Conservation (phyloP, 2,888 invertebrate genomes). For the Colostygia pectinataria region DNA sequence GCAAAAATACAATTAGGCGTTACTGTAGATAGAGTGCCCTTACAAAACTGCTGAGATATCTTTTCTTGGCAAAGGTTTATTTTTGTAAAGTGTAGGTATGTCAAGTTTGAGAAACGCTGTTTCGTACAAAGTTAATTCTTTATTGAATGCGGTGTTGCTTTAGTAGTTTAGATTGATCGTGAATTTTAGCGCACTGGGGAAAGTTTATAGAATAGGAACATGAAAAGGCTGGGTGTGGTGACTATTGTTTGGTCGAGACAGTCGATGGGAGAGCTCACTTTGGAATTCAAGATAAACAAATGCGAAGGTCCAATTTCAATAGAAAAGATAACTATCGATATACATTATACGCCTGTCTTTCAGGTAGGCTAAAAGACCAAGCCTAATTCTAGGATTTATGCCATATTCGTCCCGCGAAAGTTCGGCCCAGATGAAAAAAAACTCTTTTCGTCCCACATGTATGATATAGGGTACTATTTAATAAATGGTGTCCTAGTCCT, state of each 20-base stretch:
- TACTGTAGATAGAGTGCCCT: too few relatives aligned
- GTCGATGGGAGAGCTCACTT: conserved; percentile 22
- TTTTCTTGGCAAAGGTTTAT: too few relatives aligned
- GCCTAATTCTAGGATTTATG: too few relatives aligned
- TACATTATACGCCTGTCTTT: conserved; percentile 11
- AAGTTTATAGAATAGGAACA: conserved; percentile 15
- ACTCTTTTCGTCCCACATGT: too few relatives aligned
- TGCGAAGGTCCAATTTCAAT: conserved; percentile 23
- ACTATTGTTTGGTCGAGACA: conserved; percentile 19
- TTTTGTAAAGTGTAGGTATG: conserved; percentile 9
- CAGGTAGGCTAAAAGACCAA: background rate
- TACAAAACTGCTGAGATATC: too few relatives aligned
- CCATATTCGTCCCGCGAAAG: too few relatives aligned
- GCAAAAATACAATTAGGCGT: too few relatives aligned
- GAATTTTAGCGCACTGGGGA: conserved; percentile 16
- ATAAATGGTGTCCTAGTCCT: too few relatives aligned
- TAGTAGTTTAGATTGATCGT: conserved; percentile 20
- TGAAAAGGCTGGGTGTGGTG: conserved; percentile 15
- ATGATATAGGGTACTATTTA: too few relatives aligned
- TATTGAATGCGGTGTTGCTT: conserved; percentile 9
- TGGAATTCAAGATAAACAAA: conserved; percentile 25
- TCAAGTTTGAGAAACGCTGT: conserved; percentile 18
- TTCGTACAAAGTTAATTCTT: conserved; percentile 1
- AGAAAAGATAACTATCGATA: conserved; percentile 16
- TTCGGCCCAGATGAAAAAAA: too few relatives aligned